Conservation (phyloP, 2,113 vertebrate species). For the Istiophorus platypterus region DNA sequence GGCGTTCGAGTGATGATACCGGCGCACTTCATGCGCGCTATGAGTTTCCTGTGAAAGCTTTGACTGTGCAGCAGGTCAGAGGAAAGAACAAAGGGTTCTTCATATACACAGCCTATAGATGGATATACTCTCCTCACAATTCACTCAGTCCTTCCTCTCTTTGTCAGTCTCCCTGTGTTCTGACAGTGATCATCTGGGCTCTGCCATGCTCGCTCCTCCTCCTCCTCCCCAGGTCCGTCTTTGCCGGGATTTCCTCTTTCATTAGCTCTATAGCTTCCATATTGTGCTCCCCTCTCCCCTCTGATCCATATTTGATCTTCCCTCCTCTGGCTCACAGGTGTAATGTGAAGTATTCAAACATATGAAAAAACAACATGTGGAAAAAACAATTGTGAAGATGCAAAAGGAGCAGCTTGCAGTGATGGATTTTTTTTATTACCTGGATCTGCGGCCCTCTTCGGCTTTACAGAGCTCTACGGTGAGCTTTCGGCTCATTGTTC, state of each 20-base stretch:
- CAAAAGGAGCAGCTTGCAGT: not conserved
- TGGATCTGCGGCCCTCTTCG: not conserved
- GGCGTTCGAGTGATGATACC: not conserved
- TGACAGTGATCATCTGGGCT: constrained; percentile 15
- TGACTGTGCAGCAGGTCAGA: not conserved
- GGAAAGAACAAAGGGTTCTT: not conserved
- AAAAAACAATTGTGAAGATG: no score
- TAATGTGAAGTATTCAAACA: no score
- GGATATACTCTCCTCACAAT: not conserved
- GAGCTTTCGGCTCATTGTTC: not conserved
- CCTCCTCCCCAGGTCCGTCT: no score
- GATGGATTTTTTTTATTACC: not conserved
- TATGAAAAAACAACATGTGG: no score
- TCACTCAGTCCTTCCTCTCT: not conserved
- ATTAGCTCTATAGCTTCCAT: not conserved
- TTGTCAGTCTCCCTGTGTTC: constrained; percentile 17
- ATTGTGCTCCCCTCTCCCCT: not conserved
- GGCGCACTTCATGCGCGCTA: not conserved
- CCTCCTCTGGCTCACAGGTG: not conserved
- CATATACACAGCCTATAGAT: not conserved
- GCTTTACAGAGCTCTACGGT: not conserved
- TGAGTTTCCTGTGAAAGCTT: not conserved
- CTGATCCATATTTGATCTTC: not conserved
- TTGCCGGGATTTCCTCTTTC: constrained; percentile 9
- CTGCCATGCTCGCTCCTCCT: constrained; percentile 2